These are phyloP conservation scores for Lingula anatina DNA, from an alignment of 2,888 invertebrate genomes.

Conservation along the genomic window DNA sequence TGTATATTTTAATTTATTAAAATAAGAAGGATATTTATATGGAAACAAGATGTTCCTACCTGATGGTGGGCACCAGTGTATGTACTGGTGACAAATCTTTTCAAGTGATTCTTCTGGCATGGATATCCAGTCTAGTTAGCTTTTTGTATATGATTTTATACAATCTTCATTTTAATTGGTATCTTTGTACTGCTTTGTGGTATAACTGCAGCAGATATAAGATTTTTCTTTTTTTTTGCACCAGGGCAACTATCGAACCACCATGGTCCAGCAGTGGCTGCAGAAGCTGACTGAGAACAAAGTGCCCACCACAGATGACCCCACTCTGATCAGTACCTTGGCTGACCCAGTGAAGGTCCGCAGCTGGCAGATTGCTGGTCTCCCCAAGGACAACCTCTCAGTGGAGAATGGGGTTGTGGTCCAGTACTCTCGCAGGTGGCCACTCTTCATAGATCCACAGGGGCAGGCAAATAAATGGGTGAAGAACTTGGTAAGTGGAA, in stretches of 20 bases:
- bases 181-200: no score
- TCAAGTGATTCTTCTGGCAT: no score
- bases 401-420: conserved; percentile 54
- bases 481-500: conserved; percentile 46
- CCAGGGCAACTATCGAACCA: conserved; percentile 47
- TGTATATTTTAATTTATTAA: no score
- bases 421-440: conserved; percentile 49
- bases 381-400: conserved; percentile 52
- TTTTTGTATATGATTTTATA: no score
- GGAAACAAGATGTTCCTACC: no score
- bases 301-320: conserved; percentile 48
- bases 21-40: no score
- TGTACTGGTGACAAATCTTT: no score
- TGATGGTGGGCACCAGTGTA: no score
- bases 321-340: conserved; percentile 41
- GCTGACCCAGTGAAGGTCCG: conserved; percentile 52
- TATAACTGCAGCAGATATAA: no score
- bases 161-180: no score
- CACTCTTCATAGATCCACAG: conserved; percentile 53
- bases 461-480: conserved; percentile 55
- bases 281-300: conserved; percentile 26
- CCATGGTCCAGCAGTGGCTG: conserved; percentile 47
- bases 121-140: no score
- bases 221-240: not conserved
- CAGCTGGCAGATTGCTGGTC: conserved; percentile 53